Percentiles rank a stretch among this genome's conserved stretches.
These are phyloP conservation scores for Actinopyga echinites DNA, from an alignment of 53 echinoderm and acorn worm species.

Conservation along the genomic window DNA sequence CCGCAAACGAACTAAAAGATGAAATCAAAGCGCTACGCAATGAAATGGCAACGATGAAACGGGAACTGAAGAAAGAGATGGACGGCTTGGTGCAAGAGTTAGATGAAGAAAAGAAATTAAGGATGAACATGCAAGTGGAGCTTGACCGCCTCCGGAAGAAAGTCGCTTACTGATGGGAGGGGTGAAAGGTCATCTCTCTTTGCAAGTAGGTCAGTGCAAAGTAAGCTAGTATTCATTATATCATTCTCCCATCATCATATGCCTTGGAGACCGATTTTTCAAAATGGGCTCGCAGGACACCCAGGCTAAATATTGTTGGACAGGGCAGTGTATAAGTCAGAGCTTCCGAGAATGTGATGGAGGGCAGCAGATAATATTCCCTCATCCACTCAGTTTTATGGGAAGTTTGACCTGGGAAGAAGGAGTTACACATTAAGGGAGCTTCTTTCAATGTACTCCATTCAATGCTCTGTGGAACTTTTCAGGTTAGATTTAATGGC, in stretches of 20 bases:
- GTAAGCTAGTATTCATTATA: conserved; percentile 31
- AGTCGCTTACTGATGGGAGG: conserved; percentile 62
- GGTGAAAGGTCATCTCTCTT: not conserved
- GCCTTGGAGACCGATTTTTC: not conserved
- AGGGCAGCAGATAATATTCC: no score
- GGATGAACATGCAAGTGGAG: conserved; percentile 96
- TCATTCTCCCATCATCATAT: conserved; percentile 8
- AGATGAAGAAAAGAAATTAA: conserved; percentile 90
- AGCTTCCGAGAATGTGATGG: no score
- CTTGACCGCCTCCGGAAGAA: conserved; percentile 79
- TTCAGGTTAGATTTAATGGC: no score
- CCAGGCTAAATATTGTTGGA: no score
- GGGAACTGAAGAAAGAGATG: conserved; percentile 80
- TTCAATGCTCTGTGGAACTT: no score
- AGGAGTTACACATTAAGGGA: no score
- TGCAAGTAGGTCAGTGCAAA: conserved; percentile 31
- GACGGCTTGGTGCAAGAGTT: conserved; percentile 87
- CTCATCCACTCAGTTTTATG: no score
- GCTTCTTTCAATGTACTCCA: no score
- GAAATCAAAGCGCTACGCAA: conserved; percentile 57
- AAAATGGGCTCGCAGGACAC: no score
- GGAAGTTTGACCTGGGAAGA: no score
- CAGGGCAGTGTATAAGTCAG: no score
- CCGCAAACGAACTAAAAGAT: conserved; percentile 25
- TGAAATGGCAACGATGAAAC: not conserved